phyloP scores from a whole-genome alignment of 1,140 invertebrate species.

The Frieseomelitta varia region DNA sequence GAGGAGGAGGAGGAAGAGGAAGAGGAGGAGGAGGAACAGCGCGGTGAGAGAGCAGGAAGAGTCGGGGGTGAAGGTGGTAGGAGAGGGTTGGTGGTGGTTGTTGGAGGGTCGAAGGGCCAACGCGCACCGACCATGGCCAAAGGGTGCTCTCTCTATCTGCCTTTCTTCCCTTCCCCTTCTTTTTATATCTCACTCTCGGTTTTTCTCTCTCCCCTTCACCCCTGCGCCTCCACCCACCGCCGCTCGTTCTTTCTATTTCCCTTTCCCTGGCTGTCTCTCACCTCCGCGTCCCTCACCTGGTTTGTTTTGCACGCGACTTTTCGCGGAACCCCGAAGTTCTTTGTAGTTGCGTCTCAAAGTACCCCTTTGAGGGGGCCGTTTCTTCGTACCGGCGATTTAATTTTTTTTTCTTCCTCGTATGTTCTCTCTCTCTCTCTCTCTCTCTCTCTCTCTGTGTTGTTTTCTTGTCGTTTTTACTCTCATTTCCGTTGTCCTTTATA shows the following conservation, averaged over 20 bases:
- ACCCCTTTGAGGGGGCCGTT: constrained; percentile 52
- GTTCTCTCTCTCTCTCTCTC: not conserved
- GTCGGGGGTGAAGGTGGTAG: constrained; percentile 31
- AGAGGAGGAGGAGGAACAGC: constrained; percentile 16
- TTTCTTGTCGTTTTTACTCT: not conserved
- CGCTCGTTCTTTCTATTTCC: constrained; percentile 27
- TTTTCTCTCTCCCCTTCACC: constrained; percentile 26
- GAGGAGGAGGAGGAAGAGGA: constrained; percentile 31
- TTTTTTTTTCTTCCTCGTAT: constrained; percentile 21
- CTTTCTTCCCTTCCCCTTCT: constrained; percentile 5
- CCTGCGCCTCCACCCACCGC: not conserved
- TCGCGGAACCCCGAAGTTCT: constrained; percentile 56
- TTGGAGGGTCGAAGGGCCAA: constrained; percentile 64
- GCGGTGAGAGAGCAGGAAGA: constrained; percentile 22
- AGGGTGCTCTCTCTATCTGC: constrained; percentile 45
- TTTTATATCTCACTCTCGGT: not conserved
- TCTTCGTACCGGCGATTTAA: constrained; percentile 33
- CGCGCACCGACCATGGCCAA: constrained; percentile 64
- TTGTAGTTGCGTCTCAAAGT: constrained; percentile 67
- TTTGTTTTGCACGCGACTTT: constrained; percentile 66
- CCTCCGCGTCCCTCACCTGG: constrained; percentile 53
- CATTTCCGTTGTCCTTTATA: not conserved
- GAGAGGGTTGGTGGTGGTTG: constrained; percentile 50
- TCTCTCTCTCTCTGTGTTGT: not conserved
- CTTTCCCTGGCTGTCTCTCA: not conserved